Evolutionary conservation across 2,888 invertebrate species (phyloP).

Genomic region (Chrysolina haemoptera): DNA sequence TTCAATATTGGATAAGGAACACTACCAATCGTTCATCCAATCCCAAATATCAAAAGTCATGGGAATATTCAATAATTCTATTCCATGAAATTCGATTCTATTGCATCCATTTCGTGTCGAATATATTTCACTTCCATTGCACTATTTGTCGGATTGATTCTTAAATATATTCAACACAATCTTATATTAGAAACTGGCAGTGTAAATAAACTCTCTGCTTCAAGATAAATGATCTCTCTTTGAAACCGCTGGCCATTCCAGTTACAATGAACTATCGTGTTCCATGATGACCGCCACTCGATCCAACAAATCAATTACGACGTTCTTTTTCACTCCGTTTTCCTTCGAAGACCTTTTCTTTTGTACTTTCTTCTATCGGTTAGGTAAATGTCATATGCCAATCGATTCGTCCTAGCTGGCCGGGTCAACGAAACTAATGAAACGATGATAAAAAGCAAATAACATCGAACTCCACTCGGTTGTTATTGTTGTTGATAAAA

Average conservation of each 20-base stretch:
- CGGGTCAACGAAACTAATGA: conserved; percentile 43
- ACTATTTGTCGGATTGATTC: no score
- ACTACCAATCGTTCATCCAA: no score
- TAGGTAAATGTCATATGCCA: conserved; percentile 48
- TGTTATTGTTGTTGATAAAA: conserved; percentile 18
- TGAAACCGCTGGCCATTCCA: not conserved
- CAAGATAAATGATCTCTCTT: not conserved
- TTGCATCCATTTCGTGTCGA: no score
- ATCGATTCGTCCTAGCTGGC: conserved; percentile 44
- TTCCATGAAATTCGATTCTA: no score
- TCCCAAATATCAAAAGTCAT: no score
- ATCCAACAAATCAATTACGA: conserved; percentile 15
- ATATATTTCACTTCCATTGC: no score
- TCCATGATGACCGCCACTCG: conserved; percentile 7
- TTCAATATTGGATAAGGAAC: no score
- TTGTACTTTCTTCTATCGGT: conserved; percentile 30
- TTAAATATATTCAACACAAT: no score
- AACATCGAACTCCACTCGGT: conserved; percentile 21
- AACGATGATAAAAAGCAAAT: conserved; percentile 21
- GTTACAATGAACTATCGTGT: not conserved
- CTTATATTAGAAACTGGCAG: no score
- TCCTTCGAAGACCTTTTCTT: conserved; percentile 35
- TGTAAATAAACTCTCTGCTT: no score
- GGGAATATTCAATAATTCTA: no score
- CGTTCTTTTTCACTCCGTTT: conserved; percentile 8